Conservation (phyloP, 37 sponge, comb jelly and placozoan genomes). For the Amphimedon queenslandica region DNA sequence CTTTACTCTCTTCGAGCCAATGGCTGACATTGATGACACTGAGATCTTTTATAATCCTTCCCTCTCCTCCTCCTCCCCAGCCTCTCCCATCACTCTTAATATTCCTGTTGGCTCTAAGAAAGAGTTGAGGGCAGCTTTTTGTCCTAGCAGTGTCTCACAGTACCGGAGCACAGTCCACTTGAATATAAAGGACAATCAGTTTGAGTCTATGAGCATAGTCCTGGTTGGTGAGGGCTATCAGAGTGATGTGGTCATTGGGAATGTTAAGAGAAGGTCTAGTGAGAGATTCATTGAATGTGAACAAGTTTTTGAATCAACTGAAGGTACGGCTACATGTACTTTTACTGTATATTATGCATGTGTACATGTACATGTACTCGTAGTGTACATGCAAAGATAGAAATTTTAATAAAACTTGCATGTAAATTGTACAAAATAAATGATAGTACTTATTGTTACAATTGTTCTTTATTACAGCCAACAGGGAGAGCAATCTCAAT, state of each 20-base stretch:
- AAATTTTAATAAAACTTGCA: too few relatives aligned
- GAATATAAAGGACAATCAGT: conserved; percentile 75
- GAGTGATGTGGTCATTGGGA: conserved; percentile 76
- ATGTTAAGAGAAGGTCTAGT: conserved; percentile 21
- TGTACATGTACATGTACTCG: too few relatives aligned
- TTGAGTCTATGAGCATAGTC: conserved; percentile 74
- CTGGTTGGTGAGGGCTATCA: conserved; percentile 91
- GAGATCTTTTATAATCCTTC: too few relatives aligned
- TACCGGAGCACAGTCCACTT: conserved; percentile 41
- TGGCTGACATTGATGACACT: conserved; percentile 4
- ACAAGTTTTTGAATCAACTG: too few relatives aligned
- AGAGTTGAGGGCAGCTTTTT: conserved; percentile 53
- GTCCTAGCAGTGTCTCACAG: conserved; percentile 24
- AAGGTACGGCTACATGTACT: too few relatives aligned
- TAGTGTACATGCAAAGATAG: neutral
- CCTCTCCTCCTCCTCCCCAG: neutral
- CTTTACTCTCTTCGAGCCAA: conserved; percentile 34
- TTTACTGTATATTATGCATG: too few relatives aligned
- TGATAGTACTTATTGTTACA: neutral
- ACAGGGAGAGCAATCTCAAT: conserved; percentile 55
- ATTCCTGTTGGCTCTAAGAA: conserved; percentile 41
- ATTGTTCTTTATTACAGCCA: conserved; percentile 15
- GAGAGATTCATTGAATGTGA: neutral
- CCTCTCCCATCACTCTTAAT: conserved; percentile 34
- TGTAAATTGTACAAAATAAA: too few relatives aligned